These are phyloP conservation scores for Myxocyprinus asiaticus DNA, from an alignment of 2,113 vertebrate species.

Conservation along the genomic window DNA sequence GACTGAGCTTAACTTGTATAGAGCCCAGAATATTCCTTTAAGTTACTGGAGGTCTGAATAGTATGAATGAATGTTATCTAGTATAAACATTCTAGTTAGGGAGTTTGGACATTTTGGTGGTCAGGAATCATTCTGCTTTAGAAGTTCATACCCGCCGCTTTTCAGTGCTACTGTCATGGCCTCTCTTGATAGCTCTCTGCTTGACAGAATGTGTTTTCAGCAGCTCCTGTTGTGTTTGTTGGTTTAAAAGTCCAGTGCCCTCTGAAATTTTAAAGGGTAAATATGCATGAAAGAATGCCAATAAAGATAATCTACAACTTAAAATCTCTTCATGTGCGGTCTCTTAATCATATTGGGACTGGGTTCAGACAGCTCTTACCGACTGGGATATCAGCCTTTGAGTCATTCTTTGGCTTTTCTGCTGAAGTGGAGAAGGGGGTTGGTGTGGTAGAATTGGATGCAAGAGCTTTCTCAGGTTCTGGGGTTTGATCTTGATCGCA, in stretches of 20 bases:
- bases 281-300: not conserved
- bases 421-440: constrained; percentile 62
- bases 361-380: constrained; percentile 71
- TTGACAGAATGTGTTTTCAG: constrained; percentile 55
- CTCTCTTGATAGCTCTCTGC: constrained; percentile 80
- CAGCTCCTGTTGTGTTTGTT: constrained; percentile 42
- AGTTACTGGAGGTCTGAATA: no score
- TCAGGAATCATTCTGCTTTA: not conserved
- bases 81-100: no score
- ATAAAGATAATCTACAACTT: no score
- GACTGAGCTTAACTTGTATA: no score
- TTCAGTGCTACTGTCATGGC: constrained; percentile 80
- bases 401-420: constrained; percentile 76
- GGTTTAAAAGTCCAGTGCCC: constrained; percentile 6
- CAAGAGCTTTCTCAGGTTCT: constrained; percentile 70
- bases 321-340: no score
- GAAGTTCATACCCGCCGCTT: constrained; percentile 80
- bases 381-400: constrained; percentile 89
- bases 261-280: constrained; percentile 26
- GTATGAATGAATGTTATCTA: no score
- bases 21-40: no score
- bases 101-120: no score
- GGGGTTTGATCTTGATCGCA: constrained; percentile 65
- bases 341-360: no score
- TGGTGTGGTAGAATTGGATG: constrained; percentile 59